Evolutionary conservation across 2,113 vertebrate species (phyloP).

Genomic region (Cyrtonyx montezumae): DNA sequence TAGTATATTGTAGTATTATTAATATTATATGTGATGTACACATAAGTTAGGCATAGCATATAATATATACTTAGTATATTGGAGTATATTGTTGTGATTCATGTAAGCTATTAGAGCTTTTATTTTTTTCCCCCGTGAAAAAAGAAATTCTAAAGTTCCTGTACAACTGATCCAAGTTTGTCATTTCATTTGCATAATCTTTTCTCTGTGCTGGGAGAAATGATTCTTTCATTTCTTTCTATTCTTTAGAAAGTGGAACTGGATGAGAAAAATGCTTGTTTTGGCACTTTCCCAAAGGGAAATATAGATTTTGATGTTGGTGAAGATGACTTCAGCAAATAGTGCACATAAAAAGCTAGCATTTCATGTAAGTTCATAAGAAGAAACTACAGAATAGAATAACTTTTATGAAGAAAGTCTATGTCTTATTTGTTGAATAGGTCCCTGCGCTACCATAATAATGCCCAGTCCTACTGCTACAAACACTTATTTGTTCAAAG

Average conservation of each 20-base stretch:
- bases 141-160: neutral
- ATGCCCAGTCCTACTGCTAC: conserved; percentile 67
- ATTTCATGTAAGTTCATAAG: conserved; percentile 44
- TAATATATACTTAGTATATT: neutral
- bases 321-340: conserved; percentile 54
- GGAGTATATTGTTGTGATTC: neutral
- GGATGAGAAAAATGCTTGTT: conserved; percentile 38
- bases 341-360: conserved; percentile 30
- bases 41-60: neutral
- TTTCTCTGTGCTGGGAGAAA: neutral
- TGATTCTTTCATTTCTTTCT: neutral
- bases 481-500: conserved; percentile 81
- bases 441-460: conserved; percentile 73
- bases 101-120: neutral
- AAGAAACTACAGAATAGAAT: conserved; percentile 46
- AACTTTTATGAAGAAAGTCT: conserved; percentile 69
- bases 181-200: neutral
- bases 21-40: neutral
- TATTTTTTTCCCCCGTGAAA: neutral
- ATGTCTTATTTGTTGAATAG: conserved; percentile 69
- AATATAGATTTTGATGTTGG: conserved; percentile 26
- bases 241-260: neutral
- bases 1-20: neutral
- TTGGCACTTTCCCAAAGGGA: conserved; percentile 35
- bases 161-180: neutral